Conservation (phyloP, 2,797 vertebrate species). For the Perodicticus potto region DNA sequence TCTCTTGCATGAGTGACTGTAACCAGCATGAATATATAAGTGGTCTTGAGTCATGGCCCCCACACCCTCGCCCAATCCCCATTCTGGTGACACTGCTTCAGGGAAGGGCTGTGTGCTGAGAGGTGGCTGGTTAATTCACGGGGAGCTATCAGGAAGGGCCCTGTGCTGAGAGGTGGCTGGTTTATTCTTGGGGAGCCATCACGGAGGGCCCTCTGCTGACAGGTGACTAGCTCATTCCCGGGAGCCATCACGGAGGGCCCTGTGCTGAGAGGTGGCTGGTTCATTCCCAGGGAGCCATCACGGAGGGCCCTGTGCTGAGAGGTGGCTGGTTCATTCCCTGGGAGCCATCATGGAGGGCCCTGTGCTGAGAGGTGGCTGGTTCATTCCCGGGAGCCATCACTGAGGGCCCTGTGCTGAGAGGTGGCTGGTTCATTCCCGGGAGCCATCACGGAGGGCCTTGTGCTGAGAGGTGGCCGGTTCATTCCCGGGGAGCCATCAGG, state of each 20-base stretch:
- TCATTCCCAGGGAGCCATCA: not conserved
- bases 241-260: not conserved
- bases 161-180: not conserved
- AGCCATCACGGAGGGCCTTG: not conserved
- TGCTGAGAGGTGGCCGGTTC: no score
- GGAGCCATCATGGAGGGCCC: not conserved
- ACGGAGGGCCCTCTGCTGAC: not conserved
- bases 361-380: no score
- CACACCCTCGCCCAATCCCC: no score
- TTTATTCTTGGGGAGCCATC: no score
- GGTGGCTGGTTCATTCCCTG: no score
- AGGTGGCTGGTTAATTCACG: not conserved
- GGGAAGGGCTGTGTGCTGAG: not conserved
- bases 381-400: no score
- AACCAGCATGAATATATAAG: not conserved
- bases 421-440: no score
- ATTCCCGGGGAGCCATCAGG: no score
- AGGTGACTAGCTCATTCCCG: no score
- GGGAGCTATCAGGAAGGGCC: not conserved
- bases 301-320: no score
- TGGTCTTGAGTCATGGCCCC: not conserved
- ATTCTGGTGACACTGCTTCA: not conserved
- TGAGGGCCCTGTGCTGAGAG: not conserved
- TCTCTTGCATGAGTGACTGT: not conserved
- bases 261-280: no score